Evolutionary conservation across 2,797 vertebrate species (phyloP), one percentile per base, ranked within the genome.

Genomic region (Mallotus villosus): DNA sequence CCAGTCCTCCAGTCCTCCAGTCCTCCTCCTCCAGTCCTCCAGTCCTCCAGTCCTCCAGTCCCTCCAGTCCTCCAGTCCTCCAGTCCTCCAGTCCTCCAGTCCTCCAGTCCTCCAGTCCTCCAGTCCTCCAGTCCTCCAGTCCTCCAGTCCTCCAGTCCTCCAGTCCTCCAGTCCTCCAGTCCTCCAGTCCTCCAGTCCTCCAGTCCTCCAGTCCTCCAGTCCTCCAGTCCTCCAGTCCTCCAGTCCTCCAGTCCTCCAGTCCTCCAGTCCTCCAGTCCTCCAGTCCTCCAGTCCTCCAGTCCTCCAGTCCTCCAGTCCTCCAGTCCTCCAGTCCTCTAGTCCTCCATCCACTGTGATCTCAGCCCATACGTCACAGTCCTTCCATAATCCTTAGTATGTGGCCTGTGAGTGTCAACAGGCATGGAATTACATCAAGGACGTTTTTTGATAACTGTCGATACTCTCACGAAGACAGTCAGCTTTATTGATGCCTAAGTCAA

Each of bases 361-460:
- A 86, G 82, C 88, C 90, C 87, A 84, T 86, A 86, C 82, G 81
- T 84, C 84, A 73, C 85, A 37, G 83, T 87, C 88, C 88, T 91
- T 90, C 90, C 88, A 88, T 94, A 92, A 94, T 91, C 92, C 93
- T 90, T 86, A 90, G 94, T 94, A 93, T 92, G 93, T 90, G 93
- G 92, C 84, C 91, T 0, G 72, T 82, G 92, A 92, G 92, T 91
- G 95, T 94, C 92, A 92, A 95, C 92, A 93, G 91, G 93, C 93
- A 93, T 94, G 93, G 95, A 96, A 95, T 96, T 95, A 93, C 95
- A 96, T 95, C 95, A 96, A 97, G 96, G 96, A 95, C 95, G 92
- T 96, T 96, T 92, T 97, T 95, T 97, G 95, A 97, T 97, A 96
- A 95, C 93, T 92, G 94, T 95, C 95, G 92, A 95, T 95, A 95